Conservation (phyloP, 2,113 vertebrate species). For the Lycaon pictus region DNA sequence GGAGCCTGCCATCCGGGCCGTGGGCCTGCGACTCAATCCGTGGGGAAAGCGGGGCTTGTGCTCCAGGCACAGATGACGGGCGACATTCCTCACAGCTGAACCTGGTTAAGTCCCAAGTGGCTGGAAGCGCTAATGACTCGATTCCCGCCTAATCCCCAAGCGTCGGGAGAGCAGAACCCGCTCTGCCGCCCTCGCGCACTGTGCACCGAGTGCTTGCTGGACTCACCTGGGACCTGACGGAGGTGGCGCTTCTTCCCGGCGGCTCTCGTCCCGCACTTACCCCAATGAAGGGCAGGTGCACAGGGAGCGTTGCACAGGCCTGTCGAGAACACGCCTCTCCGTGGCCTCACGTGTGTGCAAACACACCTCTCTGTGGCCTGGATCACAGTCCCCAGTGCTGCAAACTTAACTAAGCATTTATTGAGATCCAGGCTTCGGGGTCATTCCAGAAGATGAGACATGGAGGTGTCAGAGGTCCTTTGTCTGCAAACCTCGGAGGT, state of each 20-base stretch:
- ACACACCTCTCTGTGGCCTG: background rate
- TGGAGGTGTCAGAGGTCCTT: background rate
- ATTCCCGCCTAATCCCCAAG: background rate
- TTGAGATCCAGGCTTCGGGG: background rate
- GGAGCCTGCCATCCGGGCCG: too few species aligned
- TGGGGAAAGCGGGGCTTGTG: too few species aligned
- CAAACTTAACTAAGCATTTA: background rate
- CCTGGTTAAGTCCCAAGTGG: background rate
- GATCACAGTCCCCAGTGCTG: background rate
- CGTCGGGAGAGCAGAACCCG: background rate
- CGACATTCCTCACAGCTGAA: background rate
- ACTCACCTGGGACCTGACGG: too few species aligned
- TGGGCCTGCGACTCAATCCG: too few species aligned
- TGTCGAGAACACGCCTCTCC: accelerated
- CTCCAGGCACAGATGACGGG: too few species aligned
- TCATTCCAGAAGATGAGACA: background rate
- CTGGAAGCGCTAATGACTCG: background rate
- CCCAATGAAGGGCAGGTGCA: too few species aligned
- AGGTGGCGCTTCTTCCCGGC: too few species aligned
- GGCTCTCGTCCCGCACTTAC: too few species aligned
- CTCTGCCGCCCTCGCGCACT: background rate
- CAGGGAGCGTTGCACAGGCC: background rate
- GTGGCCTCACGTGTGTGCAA: too few species aligned
- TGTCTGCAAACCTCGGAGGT: background rate
- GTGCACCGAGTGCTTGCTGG: background rate